phyloP scores from a whole-genome alignment of 2,113 vertebrate species.

The Leptocoma aspasia region DNA sequence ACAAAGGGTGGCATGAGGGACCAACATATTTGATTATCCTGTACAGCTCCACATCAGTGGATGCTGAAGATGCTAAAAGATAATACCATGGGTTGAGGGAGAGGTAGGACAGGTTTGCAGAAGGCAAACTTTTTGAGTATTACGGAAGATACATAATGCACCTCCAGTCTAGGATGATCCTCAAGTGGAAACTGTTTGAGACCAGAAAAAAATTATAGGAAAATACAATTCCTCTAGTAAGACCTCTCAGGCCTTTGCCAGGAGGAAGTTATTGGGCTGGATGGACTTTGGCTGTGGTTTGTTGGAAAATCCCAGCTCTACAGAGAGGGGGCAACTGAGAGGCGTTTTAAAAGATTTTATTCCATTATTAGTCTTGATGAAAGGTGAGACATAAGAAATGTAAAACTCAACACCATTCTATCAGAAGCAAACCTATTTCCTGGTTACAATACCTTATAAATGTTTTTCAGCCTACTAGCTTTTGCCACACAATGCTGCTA shows the following conservation, averaged over 20 bases:
- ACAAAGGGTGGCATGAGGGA: background rate
- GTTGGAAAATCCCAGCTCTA: too few species aligned
- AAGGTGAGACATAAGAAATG: too few species aligned
- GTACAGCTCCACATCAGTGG: accelerated
- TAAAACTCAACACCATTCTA: too few species aligned
- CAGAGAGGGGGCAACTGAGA: too few species aligned
- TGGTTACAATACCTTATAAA: too few species aligned
- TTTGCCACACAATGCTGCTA: too few species aligned
- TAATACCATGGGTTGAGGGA: background rate
- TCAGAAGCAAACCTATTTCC: too few species aligned
- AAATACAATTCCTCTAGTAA: background rate
- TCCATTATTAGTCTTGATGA: too few species aligned
- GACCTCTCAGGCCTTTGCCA: background rate
- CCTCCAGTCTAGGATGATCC: background rate
- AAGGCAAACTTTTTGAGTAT: background rate
- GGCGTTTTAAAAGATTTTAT: too few species aligned
- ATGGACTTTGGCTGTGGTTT: background rate
- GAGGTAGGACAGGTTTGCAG: background rate
- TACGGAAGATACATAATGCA: background rate
- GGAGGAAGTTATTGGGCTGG: background rate
- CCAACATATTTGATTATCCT: background rate
- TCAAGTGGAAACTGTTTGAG: background rate
- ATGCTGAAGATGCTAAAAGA: background rate
- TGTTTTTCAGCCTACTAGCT: too few species aligned
- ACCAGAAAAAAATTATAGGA: background rate